Evolutionary conservation across 2,113 vertebrate species (phyloP).

Genomic region (Trochalopteron elliotii): DNA sequence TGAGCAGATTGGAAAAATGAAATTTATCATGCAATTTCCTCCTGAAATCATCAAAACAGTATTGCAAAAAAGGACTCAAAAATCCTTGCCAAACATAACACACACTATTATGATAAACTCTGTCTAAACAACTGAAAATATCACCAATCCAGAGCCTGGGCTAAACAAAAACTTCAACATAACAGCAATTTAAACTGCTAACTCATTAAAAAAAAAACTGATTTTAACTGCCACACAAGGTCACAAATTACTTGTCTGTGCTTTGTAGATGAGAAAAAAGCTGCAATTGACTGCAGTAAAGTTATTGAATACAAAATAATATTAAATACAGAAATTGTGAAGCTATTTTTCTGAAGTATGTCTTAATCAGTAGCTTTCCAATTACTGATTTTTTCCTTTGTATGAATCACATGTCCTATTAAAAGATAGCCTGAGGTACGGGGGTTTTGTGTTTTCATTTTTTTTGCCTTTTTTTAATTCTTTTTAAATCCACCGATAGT

Average conservation of each 20-base stretch:
- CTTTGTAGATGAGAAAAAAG: background rate
- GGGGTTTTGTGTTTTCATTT: background rate
- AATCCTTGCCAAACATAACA: background rate
- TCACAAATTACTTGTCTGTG: background rate
- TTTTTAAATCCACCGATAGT: background rate
- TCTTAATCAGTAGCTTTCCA: background rate
- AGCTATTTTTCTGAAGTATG: background rate
- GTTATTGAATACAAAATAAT: background rate
- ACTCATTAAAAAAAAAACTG: background rate
- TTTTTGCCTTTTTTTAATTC: background rate
- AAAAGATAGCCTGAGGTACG: background rate
- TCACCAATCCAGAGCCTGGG: background rate
- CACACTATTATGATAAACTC: background rate
- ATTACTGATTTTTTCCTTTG: background rate
- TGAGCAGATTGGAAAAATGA: background rate
- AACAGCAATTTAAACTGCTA: background rate
- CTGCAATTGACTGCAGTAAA: background rate
- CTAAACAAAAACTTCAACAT: background rate
- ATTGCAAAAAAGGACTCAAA: background rate
- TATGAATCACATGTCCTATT: background rate
- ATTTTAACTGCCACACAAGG: background rate
- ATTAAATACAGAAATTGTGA: background rate
- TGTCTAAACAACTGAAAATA: background rate
- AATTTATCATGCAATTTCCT: background rate
- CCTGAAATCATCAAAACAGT: background rate